Percentiles rank a stretch among this genome's conserved stretches.
These are phyloP conservation scores for Agraylea sexmaculata DNA, from an alignment of 1,140 invertebrate genomes.

Conservation along the genomic window DNA sequence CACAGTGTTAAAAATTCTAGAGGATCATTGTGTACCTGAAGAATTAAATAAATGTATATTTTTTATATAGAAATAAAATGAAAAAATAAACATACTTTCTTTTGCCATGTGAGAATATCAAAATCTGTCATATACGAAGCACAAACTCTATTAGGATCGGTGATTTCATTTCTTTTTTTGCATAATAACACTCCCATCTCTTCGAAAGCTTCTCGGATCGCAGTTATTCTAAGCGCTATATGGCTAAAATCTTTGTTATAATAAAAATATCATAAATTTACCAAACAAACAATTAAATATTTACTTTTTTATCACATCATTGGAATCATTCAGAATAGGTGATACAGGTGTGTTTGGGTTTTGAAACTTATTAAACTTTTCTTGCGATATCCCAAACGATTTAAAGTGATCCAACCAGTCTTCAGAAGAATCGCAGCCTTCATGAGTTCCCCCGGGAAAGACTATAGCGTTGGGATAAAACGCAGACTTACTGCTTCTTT, in stretches of 20 bases:
- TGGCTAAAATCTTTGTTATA: constrained; percentile 38
- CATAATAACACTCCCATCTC: constrained; percentile 76
- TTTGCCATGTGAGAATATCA: constrained; percentile 53
- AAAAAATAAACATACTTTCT: constrained; percentile 28
- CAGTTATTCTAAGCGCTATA: constrained; percentile 65
- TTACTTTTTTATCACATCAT: too few species aligned
- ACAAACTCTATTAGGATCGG: constrained; percentile 11
- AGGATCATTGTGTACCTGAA: constrained; percentile 10
- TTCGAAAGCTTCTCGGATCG: constrained; percentile 84
- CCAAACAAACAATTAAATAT: background rate
- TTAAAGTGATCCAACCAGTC: background rate
- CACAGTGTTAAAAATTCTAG: background rate
- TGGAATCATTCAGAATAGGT: too few species aligned
- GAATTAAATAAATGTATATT: constrained; percentile 10
- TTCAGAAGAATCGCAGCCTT: background rate
- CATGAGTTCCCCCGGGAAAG: background rate
- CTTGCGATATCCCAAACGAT: background rate
- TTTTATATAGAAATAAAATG: background rate
- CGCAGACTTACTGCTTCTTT: background rate
- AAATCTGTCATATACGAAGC: constrained; percentile 24
- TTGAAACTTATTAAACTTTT: background rate
- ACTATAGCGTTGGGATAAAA: background rate
- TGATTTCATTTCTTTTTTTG: constrained; percentile 30
- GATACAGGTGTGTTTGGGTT: background rate
- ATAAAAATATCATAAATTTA: constrained; percentile 3